These are phyloP conservation scores for Jacana jacana DNA, from an alignment of 2,113 vertebrate species.

Conservation along the genomic window DNA sequence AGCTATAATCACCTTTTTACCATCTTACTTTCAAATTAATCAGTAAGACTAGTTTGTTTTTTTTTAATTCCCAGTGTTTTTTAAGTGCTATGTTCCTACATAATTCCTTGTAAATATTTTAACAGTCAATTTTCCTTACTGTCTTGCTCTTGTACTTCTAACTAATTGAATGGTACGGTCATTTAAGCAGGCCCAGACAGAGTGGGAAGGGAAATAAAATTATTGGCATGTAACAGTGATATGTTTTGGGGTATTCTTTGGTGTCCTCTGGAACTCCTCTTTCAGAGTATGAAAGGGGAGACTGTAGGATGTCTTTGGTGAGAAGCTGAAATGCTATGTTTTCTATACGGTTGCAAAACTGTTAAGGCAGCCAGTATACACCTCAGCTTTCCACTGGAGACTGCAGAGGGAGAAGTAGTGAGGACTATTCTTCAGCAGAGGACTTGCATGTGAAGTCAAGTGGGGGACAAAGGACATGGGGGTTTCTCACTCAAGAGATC, in stretches of 20 bases:
- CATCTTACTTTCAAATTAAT: neutral
- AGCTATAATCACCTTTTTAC: neutral
- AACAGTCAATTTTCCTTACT: neutral
- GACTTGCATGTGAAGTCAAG: neutral
- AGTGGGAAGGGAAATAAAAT: neutral
- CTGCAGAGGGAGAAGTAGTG: neutral
- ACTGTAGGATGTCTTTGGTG: neutral
- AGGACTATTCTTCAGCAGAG: neutral
- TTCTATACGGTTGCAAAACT: neutral
- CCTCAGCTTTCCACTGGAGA: neutral
- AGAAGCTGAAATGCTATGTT: neutral
- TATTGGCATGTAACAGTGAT: neutral
- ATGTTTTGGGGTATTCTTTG: neutral
- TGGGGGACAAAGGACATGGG: neutral
- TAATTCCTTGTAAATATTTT: neutral
- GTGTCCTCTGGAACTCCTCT: neutral
- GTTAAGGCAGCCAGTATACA: neutral
- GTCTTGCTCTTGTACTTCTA: neutral
- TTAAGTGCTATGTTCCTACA: neutral
- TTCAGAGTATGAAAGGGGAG: neutral
- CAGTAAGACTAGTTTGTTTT: neutral
- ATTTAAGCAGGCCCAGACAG: neutral
- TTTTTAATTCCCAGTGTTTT: neutral
- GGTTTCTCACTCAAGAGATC: neutral
- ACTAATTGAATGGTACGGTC: neutral